phyloP scores from a whole-genome alignment of 2,888 invertebrate species.

The Drosophila nr. perissopoda region DNA sequence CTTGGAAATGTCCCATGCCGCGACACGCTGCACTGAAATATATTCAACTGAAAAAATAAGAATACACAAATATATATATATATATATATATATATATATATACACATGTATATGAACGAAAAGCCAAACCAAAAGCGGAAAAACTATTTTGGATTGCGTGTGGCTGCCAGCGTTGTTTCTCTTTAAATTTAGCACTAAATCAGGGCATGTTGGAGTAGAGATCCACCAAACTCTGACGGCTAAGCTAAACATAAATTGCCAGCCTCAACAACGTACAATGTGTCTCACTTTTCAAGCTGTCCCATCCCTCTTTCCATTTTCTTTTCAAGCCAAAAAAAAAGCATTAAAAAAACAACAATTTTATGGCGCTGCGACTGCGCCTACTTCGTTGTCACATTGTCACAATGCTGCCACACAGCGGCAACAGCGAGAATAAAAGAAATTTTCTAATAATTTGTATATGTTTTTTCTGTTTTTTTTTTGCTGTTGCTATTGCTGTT shows the following conservation, averaged over 20 bases:
- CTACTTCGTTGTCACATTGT: conserved; percentile 64
- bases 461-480: conserved; percentile 25
- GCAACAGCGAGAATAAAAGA: conserved; percentile 44
- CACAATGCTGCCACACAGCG: conserved; percentile 32
- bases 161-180: conserved; percentile 12
- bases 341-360: conserved; percentile 25
- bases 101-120: background rate
- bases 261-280: conserved; percentile 57
- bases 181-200: conserved; percentile 82
- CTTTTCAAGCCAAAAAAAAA: conserved; percentile 8
- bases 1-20: conserved; percentile 75
- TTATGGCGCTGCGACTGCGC: conserved; percentile 63
- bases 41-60: conserved; percentile 43
- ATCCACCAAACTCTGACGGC: conserved; percentile 53
- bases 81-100: conserved; percentile 3
- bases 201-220: conserved; percentile 68
- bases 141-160: conserved; percentile 51
- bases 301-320: conserved; percentile 15
- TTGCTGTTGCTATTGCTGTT: background rate
- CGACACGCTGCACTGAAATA: conserved; percentile 50
- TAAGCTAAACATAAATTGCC: conserved; percentile 72
- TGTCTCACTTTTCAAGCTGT: conserved; percentile 66
- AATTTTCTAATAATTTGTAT: conserved; percentile 63
- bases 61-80: conserved; percentile 8
- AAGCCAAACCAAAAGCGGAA: conserved; percentile 7